These are phyloP conservation scores for Sebastes iracundus DNA, from an alignment of 2,797 vertebrate genomes.

Conservation along the genomic window DNA sequence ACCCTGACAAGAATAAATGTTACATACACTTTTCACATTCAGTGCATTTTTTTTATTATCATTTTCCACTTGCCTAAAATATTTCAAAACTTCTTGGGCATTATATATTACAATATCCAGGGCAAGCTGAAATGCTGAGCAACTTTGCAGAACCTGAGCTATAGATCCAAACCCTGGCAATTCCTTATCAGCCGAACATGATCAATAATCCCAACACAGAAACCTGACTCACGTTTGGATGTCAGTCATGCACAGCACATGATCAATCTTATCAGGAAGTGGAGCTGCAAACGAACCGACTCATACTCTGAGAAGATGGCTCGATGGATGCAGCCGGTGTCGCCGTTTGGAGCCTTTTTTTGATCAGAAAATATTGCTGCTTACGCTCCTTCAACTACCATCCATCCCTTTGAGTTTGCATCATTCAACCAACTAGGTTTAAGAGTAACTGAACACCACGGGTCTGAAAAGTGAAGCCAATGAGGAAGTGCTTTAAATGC, in stretches of 20 bases:
- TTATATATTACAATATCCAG: neutral
- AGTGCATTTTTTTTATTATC: neutral
- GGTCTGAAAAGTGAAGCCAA: too few relatives aligned
- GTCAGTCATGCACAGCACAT: slow-evolving; percentile 17
- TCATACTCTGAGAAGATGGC: neutral
- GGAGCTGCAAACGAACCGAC: neutral
- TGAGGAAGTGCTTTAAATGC: too few relatives aligned
- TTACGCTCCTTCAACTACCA: neutral
- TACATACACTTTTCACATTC: neutral
- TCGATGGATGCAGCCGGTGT: neutral
- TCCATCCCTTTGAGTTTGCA: neutral
- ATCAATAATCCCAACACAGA: slow-evolving; percentile 36
- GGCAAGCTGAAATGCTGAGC: neutral
- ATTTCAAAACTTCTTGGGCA: neutral
- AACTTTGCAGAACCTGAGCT: neutral
- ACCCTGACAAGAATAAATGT: neutral
- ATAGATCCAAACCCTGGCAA: neutral
- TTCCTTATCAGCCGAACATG: slow-evolving; percentile 2
- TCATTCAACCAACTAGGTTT: neutral
- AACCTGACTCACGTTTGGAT: slow-evolving; percentile 11
- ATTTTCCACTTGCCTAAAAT: neutral
- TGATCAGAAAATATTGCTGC: neutral
- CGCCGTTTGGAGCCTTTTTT: neutral
- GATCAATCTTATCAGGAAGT: slow-evolving; percentile 32
- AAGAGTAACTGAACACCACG: neutral